Evolutionary conservation across 2,113 vertebrate genomes (phyloP), one percentile per base, ranked within the genome.

Genomic region (Tenebrosternarchus preto): DNA sequence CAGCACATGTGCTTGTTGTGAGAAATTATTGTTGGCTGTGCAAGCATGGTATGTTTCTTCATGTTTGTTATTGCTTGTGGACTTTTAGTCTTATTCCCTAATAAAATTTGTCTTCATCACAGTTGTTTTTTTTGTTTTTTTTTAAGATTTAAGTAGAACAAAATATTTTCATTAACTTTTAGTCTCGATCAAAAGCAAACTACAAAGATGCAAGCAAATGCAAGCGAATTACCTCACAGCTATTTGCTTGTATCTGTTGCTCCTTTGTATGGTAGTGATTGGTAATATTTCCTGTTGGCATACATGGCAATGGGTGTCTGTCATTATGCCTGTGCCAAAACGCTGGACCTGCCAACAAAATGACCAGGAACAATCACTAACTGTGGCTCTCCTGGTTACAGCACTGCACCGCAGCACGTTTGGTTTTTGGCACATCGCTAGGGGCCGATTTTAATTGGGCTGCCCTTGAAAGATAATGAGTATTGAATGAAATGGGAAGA

Each of bases 361-460:
- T 43, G 68, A 50, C 7, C 69, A 27, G 53, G 39, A 64, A 50
- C 56, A 53, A 63, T 29, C 53, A 1, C 68, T 63, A 50, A 72
- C 59, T 59, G 50, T 59, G 7, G 27, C 24, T 22, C 27, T 9
- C 60, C 66, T 31, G 15, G 25, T 17, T 2, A 29, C 16, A 3
- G 57, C 6, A 17, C 56, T 22, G 27, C 15, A 1, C 61, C 55
- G 36, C 39, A 33, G 56, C 36, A 55, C 67, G n/a, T 57, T 43
- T 17, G 19, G 2, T 29, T 55, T 63, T 78, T 74, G 67, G 61
- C 81, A 78, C 59, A 43, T 74, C 61, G 75, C 33, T 50, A 50
- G 60, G 11, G 39, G 22, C n/a, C 39, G 25, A 46, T 73, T 72
- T 43, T 78, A 82, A 82, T 83, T 83, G 31, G 61, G 33, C 55